A percentile compares a stretch with the other conserved stretches of the same genome.
Evolutionary conservation across 1,140 invertebrate genomes (phyloP).

Genomic region (Polyergus mexicanus): DNA sequence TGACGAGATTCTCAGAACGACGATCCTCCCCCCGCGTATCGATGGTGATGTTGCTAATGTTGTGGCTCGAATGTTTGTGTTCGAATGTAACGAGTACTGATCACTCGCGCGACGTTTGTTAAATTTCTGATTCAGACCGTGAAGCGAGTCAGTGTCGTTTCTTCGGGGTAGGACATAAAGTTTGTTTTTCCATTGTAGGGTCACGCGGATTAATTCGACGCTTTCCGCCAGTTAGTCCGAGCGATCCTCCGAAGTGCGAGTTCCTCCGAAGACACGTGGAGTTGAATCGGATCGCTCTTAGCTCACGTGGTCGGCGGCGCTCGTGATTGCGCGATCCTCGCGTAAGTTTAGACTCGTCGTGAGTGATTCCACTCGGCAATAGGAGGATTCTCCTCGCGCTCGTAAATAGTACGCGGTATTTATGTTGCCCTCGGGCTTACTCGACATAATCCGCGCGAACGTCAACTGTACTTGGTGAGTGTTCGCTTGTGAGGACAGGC

Average conservation of each 20-base stretch:
- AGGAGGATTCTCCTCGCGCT: neutral
- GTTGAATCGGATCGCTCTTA: slow-evolving; percentile 59
- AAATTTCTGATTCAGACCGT: neutral
- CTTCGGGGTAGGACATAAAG: neutral
- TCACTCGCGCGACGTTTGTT: slow-evolving; percentile 32
- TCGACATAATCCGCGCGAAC: slow-evolving; percentile 26
- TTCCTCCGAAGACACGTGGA: slow-evolving; percentile 68
- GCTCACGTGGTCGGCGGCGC: slow-evolving; percentile 73
- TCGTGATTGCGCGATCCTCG: slow-evolving; percentile 37
- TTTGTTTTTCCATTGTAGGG: neutral
- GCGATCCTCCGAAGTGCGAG: slow-evolving; percentile 14
- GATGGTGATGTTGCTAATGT: slow-evolving; percentile 61
- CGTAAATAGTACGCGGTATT: neutral
- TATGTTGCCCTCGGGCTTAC: slow-evolving; percentile 39
- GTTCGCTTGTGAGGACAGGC: slow-evolving; percentile 24
- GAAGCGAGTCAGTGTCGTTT: neutral
- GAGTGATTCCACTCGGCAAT: neutral
- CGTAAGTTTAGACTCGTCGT: slow-evolving; percentile 43
- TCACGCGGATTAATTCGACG: neutral
- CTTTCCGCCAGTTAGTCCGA: neutral
- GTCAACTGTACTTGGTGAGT: slow-evolving; percentile 50
- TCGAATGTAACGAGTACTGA: slow-evolving; percentile 56
- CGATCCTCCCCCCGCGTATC: slow-evolving; percentile 3
- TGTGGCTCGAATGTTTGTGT: slow-evolving; percentile 55
- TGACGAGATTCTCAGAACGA: slow-evolving; percentile 41